Conservation (phyloP, 1,140 invertebrate genomes). For the Drosophila nebulosa region DNA sequence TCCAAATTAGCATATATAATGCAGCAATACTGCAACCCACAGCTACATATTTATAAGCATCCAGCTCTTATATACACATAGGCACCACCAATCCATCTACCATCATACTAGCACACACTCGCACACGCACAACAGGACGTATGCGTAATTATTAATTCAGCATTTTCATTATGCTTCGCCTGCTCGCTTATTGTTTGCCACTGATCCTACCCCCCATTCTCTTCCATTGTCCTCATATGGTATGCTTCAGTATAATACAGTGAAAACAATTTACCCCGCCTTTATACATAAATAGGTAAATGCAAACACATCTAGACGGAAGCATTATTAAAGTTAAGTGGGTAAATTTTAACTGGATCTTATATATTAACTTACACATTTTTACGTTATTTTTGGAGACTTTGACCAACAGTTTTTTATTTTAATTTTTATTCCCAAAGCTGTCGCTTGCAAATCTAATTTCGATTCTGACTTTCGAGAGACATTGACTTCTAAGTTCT, state of each 20-base stretch:
- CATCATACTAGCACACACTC: conserved; percentile 8
- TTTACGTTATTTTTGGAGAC: too few species aligned
- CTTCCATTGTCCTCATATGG: not conserved
- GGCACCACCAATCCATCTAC: not conserved
- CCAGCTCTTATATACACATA: too few species aligned
- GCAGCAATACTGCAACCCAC: conserved; percentile 12
- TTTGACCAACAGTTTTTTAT: too few species aligned
- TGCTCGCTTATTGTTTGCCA: conserved; percentile 47
- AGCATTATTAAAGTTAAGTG: too few species aligned
- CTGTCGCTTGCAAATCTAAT: too few species aligned
- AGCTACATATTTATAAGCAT: conserved; percentile 1
- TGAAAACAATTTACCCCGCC: not conserved
- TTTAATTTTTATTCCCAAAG: too few species aligned
- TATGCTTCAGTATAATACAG: not conserved
- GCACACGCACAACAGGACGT: conserved; percentile 7
- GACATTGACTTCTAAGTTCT: too few species aligned
- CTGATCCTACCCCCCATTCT: not conserved
- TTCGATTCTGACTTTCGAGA: too few species aligned
- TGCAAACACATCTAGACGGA: not conserved
- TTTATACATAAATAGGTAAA: not conserved
- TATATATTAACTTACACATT: too few species aligned
- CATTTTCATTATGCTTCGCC: conserved; percentile 67
- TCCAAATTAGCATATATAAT: conserved; percentile 61
- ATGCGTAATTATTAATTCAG: conserved; percentile 69
- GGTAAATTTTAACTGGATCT: not conserved